Percentiles rank a stretch among this genome's conserved stretches.
These are phyloP conservation scores for Anabas testudineus DNA, from an alignment of 2,797 vertebrate species.

Conservation along the genomic window DNA sequence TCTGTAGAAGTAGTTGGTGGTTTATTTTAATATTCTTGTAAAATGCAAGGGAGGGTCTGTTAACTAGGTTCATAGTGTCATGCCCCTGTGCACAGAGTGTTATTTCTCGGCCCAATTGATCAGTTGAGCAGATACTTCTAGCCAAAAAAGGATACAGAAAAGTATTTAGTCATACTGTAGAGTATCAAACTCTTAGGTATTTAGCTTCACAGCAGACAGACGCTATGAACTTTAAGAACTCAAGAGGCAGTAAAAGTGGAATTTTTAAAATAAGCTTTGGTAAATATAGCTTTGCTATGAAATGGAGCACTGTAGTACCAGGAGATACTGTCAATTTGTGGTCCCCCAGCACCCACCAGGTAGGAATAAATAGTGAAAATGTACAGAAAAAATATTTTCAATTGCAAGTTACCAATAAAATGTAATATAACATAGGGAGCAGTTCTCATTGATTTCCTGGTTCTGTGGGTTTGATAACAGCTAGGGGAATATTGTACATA, in stretches of 20 bases:
- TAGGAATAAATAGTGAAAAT: slow-evolving; percentile 43
- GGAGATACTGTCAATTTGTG: slow-evolving; percentile 41
- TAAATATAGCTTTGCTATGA: slow-evolving; percentile 39
- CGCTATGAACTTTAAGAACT: not conserved
- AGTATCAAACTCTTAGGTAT: not conserved
- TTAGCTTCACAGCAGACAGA: slow-evolving; percentile 8
- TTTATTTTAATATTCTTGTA: slow-evolving; percentile 43
- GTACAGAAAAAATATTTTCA: not conserved
- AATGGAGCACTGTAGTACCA: slow-evolving; percentile 67
- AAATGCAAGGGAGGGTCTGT: slow-evolving; percentile 42
- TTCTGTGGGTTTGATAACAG: too few species aligned
- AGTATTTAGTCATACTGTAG: not conserved
- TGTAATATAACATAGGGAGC: too few species aligned
- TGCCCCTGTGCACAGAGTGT: slow-evolving; percentile 21
- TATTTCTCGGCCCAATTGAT: slow-evolving; percentile 21
- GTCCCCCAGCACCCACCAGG: slow-evolving; percentile 52
- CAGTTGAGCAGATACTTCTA: slow-evolving; percentile 19
- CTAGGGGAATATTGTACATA: too few species aligned
- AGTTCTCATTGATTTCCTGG: too few species aligned
- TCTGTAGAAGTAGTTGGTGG: slow-evolving; percentile 27
- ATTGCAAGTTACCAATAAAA: too few species aligned
- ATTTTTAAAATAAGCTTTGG: slow-evolving; percentile 16
- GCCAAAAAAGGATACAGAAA: not conserved
- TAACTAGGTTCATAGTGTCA: slow-evolving; percentile 18
- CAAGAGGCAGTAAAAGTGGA: slow-evolving; percentile 13